Base-by-base conservation (phyloP, 2,797 vertebrate species). In the Protonibea diacanthus region DNA sequence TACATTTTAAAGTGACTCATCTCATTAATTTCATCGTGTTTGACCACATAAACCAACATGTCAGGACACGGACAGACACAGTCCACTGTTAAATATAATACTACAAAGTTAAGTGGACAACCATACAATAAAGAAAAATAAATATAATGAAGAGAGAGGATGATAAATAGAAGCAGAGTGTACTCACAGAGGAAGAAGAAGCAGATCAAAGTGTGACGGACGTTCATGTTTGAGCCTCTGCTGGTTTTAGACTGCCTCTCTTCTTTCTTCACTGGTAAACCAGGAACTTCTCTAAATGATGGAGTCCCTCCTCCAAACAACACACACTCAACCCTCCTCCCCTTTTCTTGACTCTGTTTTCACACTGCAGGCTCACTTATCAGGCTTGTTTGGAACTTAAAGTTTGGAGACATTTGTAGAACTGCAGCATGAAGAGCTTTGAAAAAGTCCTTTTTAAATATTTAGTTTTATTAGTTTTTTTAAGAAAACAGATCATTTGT, bases 181-280 rank as follows among this genome's bases (percentile, higher is more conserved):
- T 56, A 63, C 80, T 82, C 52, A 82, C 80, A 1, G 58, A 73
- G 47, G 21, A 44, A 56, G 29, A 79, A 51, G 56, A 56, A 10
- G 48, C 21, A 66, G 58, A 59, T 29, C 33, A 62, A 13, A 38
- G 25, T 13, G 10, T 20, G 52, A 63, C 1, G 0, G 1, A 52
- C 20, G 2, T 53, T 48, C 74, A 82, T 82, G 33, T 42, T 60
- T 17, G 67, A 66, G 4, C 61, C 23, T 49, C 18, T 49, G 48
- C 18, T 65, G 55, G 20, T 70, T 62, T 29, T 27, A 17, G 0
- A 5, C 14, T 6, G 23, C 51, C 2, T 44, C 44, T 56, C 27
- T 20, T 57, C n/a, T 6, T 12, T 25, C 21, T 44, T 25, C 40
- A 15, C n/a, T 20, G 18, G 0, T 5, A 20, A 57, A 47, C 15